Evolutionary conservation across 2,797 vertebrate species (phyloP).

Genomic region (Cossypha heuglini): DNA sequence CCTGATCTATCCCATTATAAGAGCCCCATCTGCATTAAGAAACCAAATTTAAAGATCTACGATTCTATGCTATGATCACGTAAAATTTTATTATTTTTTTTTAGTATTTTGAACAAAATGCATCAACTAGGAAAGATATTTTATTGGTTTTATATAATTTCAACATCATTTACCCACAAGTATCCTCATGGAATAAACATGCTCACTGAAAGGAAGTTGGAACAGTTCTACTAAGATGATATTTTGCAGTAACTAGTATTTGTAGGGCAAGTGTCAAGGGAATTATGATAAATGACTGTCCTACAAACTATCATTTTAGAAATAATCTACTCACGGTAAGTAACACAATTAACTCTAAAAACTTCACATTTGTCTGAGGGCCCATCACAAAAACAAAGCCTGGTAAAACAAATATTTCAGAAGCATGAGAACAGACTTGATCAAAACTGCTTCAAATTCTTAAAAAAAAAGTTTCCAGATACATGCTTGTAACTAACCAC

Average conservation of each 20-base stretch:
- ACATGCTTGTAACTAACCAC: background rate
- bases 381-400: background rate
- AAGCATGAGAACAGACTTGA: background rate
- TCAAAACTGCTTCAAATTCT: background rate
- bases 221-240: background rate
- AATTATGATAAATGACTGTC: background rate
- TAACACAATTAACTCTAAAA: background rate
- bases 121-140: background rate
- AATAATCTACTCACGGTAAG: background rate
- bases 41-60: background rate
- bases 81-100: background rate
- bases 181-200: slow-evolving; percentile 16
- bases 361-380: background rate
- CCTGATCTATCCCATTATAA: background rate
- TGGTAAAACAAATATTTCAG: background rate
- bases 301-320: background rate
- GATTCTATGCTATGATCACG: fast-evolving
- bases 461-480: background rate
- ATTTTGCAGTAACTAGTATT: background rate
- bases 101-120: background rate
- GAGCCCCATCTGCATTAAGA: background rate
- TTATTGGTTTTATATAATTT: background rate
- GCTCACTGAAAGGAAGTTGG: background rate
- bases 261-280: background rate
- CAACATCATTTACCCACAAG: background rate